A percentile compares a stretch with the other conserved stretches of the same genome.
These are phyloP conservation scores for Meloe dianella DNA, from an alignment of 2,888 invertebrate species.

Conservation along the genomic window DNA sequence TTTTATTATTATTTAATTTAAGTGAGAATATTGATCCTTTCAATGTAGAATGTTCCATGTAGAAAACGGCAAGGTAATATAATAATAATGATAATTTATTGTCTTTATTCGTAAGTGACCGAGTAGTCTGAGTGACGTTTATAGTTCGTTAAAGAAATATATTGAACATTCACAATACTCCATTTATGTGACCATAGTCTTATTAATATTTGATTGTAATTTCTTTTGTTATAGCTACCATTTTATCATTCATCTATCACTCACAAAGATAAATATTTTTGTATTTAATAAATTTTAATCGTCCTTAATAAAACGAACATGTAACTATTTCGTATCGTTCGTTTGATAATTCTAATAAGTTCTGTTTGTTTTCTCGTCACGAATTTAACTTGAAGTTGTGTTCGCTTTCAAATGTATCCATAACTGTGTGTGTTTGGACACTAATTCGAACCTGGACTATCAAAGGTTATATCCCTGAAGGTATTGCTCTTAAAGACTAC, in stretches of 20 bases:
- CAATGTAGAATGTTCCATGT: not conserved
- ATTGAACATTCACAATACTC: constrained; percentile 5
- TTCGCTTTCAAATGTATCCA: no score
- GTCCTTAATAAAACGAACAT: no score
- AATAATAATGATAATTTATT: not conserved
- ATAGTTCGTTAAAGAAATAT: constrained; percentile 3
- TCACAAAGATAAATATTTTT: not conserved
- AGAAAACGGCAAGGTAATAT: not conserved
- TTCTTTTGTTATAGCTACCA: not conserved
- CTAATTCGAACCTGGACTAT: not conserved
- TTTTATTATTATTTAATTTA: not conserved
- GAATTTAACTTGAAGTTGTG: no score
- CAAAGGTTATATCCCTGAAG: not conserved
- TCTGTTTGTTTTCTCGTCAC: no score
- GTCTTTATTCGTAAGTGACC: not conserved
- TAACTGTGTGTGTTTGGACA: not conserved
- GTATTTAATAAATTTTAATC: not conserved
- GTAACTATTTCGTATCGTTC: no score
- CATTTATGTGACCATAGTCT: not conserved
- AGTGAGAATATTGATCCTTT: not conserved
- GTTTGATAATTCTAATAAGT: no score
- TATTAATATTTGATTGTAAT: constrained; percentile 2
- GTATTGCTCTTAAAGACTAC: not conserved
- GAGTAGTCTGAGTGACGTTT: not conserved
- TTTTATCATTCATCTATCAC: not conserved